phyloP scores from a whole-genome alignment of 1,140 invertebrate genomes.

The Nasonia vitripennis region DNA sequence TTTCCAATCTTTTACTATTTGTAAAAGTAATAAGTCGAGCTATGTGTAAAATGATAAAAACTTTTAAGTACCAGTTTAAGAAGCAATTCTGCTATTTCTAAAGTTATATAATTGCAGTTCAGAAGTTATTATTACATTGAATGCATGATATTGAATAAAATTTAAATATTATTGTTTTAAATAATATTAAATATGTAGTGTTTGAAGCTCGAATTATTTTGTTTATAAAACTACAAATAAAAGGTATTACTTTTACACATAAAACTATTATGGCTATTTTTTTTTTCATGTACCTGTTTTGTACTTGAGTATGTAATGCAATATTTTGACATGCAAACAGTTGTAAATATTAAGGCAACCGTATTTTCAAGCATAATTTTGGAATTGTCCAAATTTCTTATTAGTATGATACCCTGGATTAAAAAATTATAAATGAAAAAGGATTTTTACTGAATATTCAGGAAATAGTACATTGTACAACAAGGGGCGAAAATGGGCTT shows the following conservation, averaged over 20 bases:
- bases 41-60: background rate
- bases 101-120: background rate
- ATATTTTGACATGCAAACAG: background rate
- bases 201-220: background rate
- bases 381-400: background rate
- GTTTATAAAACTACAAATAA: too few relatives aligned
- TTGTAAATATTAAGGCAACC: background rate
- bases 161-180: background rate
- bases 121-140: background rate
- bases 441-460: too few relatives aligned
- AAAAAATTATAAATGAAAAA: too few relatives aligned
- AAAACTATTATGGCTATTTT: background rate
- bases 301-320: background rate
- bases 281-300: background rate
- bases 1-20: background rate
- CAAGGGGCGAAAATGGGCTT: too few relatives aligned
- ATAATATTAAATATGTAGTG: background rate
- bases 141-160: too few relatives aligned
- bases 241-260: too few relatives aligned
- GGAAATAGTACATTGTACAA: too few relatives aligned
- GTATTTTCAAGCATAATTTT: background rate
- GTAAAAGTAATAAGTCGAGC: background rate
- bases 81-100: background rate
- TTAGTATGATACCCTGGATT: background rate
- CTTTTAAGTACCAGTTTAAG: background rate